Conservation (phyloP, 2,888 invertebrate genomes). For the Oscheius sp. region DNA sequence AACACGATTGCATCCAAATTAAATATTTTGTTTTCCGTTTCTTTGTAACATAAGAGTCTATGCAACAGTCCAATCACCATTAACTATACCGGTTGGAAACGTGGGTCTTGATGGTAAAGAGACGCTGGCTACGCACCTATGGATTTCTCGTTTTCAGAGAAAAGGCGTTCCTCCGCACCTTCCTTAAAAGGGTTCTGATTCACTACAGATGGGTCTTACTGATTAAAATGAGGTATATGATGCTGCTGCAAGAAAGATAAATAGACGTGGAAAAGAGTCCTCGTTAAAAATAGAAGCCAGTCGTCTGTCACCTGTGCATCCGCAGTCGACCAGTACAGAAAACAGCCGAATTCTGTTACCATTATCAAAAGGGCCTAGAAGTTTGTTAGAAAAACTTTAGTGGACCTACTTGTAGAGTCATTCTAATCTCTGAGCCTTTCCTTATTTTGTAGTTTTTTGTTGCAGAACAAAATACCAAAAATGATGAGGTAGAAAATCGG, state of each 20-base stretch:
- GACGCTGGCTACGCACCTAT: too few species aligned
- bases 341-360: conserved; percentile 8
- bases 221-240: conserved; percentile 23
- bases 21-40: too few species aligned
- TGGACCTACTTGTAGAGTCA: neutral
- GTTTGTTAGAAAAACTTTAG: neutral
- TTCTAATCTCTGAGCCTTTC: neutral
- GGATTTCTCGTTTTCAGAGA: too few species aligned
- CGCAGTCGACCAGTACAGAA: neutral
- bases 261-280: neutral
- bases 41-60: too few species aligned
- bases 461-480: neutral
- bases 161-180: conserved; percentile 9
- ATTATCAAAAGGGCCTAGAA: conserved; percentile 15
- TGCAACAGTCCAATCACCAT: too few species aligned
- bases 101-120: too few species aligned
- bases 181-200: neutral
- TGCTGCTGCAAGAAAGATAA: conserved; percentile 3
- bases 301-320: neutral
- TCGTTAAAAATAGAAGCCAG: neutral
- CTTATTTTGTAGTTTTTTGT: neutral
- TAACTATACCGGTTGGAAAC: too few species aligned
- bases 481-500: neutral
- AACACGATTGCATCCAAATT: too few species aligned
- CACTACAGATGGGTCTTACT: neutral